phyloP scores from a whole-genome alignment of 2,113 vertebrate species.

The Leucosticte australis region DNA sequence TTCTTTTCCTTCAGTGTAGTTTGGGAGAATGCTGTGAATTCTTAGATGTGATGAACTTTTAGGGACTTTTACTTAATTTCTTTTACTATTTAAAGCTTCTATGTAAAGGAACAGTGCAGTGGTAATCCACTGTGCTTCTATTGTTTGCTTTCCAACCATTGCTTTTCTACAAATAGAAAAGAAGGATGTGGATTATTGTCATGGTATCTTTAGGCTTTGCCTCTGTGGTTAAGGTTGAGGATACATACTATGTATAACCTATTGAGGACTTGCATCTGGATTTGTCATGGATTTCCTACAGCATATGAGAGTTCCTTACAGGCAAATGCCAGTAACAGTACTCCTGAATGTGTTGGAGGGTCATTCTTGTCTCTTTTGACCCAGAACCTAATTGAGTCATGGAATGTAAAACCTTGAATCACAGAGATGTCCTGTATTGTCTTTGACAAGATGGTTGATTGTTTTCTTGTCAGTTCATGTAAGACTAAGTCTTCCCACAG shows the following conservation, averaged over 20 bases:
- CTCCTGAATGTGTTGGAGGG: not conserved
- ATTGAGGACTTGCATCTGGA: not conserved
- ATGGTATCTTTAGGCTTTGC: not conserved
- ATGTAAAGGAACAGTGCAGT: not conserved
- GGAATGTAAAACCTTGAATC: not conserved
- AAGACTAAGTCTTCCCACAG: not conserved
- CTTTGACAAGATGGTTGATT: not conserved
- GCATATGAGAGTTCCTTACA: not conserved
- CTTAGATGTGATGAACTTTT: not conserved
- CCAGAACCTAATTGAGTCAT: not conserved
- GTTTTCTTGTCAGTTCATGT: not conserved
- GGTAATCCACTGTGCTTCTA: not conserved
- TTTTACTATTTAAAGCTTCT: not conserved
- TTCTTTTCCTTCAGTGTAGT: not conserved
- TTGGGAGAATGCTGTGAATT: not conserved
- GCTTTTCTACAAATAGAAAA: not conserved
- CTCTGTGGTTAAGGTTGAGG: not conserved
- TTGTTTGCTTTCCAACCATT: not conserved
- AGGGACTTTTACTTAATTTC: not conserved
- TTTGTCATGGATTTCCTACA: not conserved
- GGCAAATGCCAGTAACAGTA: not conserved
- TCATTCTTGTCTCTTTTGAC: not conserved
- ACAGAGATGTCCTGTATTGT: not conserved
- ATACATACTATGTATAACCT: not conserved
- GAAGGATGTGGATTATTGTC: not conserved